Percentiles rank a stretch among this genome's conserved stretches.
Evolutionary conservation across 1,140 invertebrate species (phyloP).

Genomic region (Diachasma alloeum): DNA sequence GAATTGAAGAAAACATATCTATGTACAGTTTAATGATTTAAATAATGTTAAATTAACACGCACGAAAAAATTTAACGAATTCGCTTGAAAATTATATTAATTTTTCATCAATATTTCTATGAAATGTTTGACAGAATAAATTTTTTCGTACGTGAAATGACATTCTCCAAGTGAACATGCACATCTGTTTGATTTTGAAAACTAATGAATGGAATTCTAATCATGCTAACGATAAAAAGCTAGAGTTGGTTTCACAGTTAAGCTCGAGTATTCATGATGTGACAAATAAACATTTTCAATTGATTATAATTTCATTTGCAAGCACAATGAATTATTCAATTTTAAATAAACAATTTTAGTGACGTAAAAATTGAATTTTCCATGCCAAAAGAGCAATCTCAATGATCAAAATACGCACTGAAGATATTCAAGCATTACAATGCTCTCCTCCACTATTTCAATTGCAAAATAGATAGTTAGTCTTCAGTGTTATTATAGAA

Average conservation of each 20-base stretch:
- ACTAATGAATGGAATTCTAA: not conserved
- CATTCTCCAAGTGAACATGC: not conserved
- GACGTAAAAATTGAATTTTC: not conserved
- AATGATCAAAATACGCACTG: conserved; percentile 17
- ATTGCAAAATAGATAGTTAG: not conserved
- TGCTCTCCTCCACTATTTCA: not conserved
- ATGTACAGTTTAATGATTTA: not conserved
- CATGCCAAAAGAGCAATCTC: not conserved
- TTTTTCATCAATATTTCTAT: too few relatives aligned
- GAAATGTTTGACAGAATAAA: too few relatives aligned
- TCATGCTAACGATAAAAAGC: not conserved
- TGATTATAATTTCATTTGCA: not conserved
- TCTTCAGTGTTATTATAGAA: conserved; percentile 48
- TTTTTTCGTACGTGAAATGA: too few relatives aligned
- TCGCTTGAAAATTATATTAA: too few relatives aligned
- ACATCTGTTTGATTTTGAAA: not conserved
- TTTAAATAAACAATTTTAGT: not conserved
- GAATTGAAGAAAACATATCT: not conserved
- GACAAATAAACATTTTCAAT: not conserved
- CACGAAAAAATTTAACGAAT: too few relatives aligned
- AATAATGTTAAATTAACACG: too few relatives aligned
- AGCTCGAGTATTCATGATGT: not conserved
- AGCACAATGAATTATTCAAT: not conserved
- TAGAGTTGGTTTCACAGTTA: not conserved
- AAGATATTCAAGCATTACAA: not conserved